Percentiles rank a stretch among this genome's conserved stretches.
These are phyloP conservation scores for Acanthococcus lagerstroemiae DNA, from an alignment of 2,888 invertebrate genomes.

Conservation along the genomic window DNA sequence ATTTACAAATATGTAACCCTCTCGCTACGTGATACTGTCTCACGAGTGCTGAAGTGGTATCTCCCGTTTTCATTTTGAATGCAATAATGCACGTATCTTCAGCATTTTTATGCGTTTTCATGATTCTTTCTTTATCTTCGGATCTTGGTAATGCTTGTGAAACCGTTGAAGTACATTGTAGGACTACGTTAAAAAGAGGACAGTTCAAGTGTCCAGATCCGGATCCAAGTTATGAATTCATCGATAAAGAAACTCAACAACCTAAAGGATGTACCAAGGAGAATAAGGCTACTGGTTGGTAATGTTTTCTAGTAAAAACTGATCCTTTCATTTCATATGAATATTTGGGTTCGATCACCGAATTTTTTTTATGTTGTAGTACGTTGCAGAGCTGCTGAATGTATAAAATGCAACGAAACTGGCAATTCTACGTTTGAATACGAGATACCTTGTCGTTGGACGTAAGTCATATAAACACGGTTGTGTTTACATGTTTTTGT, in stretches of 20 bases:
- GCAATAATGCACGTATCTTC: no score
- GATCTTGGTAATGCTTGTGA: no score
- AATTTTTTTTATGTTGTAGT: no score
- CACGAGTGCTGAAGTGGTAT: no score
- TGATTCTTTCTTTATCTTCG: no score
- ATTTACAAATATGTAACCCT: no score
- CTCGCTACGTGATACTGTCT: no score
- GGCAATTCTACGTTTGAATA: conserved; percentile 69
- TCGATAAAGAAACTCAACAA: conserved; percentile 84
- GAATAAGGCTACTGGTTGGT: conserved; percentile 67
- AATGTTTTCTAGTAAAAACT: not conserved
- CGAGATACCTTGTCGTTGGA: conserved; percentile 85
- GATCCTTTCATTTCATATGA: no score
- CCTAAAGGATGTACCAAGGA: conserved; percentile 66
- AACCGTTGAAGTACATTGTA: conserved; percentile 40
- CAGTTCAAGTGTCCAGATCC: conserved; percentile 66
- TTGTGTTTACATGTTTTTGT: conserved; percentile 1
- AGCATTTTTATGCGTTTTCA: no score
- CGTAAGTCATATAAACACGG: conserved; percentile 68
- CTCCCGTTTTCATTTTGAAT: no score
- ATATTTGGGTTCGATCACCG: no score
- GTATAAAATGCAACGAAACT: conserved; percentile 68
- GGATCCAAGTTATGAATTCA: conserved; percentile 51
- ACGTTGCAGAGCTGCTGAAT: conserved; percentile 55
- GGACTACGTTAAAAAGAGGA: conserved; percentile 62